Conservation (phyloP, 2,888 invertebrate genomes). For the Scaeva pyrastri region DNA sequence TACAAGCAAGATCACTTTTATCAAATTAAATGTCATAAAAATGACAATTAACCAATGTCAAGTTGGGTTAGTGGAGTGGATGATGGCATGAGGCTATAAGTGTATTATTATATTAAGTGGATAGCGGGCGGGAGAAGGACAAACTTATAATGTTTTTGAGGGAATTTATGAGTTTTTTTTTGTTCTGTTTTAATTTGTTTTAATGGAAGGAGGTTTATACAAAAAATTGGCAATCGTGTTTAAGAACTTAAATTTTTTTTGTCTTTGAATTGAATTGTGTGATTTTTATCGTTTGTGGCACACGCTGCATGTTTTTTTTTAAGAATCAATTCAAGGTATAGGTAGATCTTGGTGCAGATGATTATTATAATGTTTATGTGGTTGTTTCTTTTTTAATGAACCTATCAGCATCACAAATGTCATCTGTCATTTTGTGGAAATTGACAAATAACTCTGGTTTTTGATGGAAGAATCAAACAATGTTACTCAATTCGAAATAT, state of each 20-base stretch:
- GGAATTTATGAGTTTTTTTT: constrained; percentile 25
- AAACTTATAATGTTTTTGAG: constrained; percentile 39
- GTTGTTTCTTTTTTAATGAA: too few species aligned
- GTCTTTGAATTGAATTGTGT: neutral
- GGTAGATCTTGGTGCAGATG: too few species aligned
- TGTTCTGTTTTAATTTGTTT: constrained; percentile 1
- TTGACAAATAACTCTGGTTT: too few species aligned
- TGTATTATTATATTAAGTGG: neutral
- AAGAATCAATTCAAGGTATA: neutral
- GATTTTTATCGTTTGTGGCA: constrained; percentile 9
- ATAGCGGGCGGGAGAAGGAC: constrained; percentile 5
- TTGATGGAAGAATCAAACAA: too few species aligned
- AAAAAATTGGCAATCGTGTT: constrained; percentile 16
- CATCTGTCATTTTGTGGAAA: too few species aligned
- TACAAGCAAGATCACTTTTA: constrained; percentile 56
- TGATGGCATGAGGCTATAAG: constrained; percentile 8
- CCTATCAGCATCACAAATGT: too few species aligned
- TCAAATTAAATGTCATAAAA: constrained; percentile 69
- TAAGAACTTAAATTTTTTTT: neutral
- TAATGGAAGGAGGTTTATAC: constrained; percentile 13
- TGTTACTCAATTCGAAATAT: too few species aligned
- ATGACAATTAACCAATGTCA: constrained; percentile 73
- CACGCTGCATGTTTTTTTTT: constrained; percentile 5
- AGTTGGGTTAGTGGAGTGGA: constrained; percentile 57
- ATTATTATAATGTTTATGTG: too few species aligned